Percentiles rank a stretch among this genome's conserved stretches.
These are phyloP conservation scores for Abramis brama DNA, from an alignment of 2,113 vertebrate species.

Conservation along the genomic window DNA sequence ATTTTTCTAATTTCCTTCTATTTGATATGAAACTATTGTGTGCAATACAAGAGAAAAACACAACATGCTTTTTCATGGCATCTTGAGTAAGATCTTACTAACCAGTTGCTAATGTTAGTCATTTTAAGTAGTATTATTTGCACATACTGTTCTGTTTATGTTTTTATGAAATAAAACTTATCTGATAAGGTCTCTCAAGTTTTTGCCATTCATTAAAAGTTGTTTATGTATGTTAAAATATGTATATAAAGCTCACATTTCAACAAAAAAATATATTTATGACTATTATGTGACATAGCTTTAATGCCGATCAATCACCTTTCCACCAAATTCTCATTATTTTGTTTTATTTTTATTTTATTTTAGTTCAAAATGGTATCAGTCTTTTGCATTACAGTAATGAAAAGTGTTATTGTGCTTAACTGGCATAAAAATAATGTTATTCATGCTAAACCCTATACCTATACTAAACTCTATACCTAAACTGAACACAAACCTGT, in stretches of 20 bases:
- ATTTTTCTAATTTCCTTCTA: not conserved
- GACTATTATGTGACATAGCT: not conserved
- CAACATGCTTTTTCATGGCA: not conserved
- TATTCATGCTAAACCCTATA: not conserved
- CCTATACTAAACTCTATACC: too few species aligned
- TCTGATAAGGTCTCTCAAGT: not conserved
- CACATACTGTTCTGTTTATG: not conserved
- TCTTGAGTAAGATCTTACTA: not conserved
- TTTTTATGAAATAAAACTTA: not conserved
- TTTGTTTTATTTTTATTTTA: not conserved
- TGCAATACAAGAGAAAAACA: not conserved
- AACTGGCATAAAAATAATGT: not conserved
- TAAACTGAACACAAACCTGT: not conserved
- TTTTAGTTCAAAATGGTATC: not conserved
- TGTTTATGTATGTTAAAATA: not conserved
- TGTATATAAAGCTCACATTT: not conserved
- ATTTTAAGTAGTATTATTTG: not conserved
- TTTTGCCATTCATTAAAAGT: not conserved
- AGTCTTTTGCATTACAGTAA: too few species aligned
- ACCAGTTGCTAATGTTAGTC: not conserved
- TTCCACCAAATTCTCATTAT: not conserved
- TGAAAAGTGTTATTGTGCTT: not conserved
- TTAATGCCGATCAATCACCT: not conserved
- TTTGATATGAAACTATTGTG: not conserved
- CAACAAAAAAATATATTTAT: not conserved